phyloP scores from a whole-genome alignment of 2,797 vertebrate species.

The Cynodonichthys magdalenae region DNA sequence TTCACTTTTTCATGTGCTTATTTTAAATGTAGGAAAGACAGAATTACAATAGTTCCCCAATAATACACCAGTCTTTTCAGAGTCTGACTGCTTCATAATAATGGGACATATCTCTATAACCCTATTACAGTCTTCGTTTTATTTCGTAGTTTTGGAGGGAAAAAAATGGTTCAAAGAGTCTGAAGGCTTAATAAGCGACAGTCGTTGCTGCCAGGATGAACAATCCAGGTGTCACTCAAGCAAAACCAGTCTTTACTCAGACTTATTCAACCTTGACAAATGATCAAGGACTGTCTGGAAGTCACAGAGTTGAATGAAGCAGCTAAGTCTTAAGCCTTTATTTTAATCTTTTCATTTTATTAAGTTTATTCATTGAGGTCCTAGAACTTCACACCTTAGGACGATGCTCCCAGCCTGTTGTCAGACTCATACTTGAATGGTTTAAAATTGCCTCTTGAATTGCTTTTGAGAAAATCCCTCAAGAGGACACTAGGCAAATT shows the following conservation, averaged over 20 bases:
- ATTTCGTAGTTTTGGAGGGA: slow-evolving; percentile 45
- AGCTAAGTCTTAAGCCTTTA: slow-evolving; percentile 61
- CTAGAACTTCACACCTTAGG: slow-evolving; percentile 55
- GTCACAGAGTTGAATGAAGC: slow-evolving; percentile 69
- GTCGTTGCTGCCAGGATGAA: slow-evolving; percentile 51
- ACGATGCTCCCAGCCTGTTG: slow-evolving; percentile 37
- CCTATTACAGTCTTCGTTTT: slow-evolving; percentile 48
- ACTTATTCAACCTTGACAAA: slow-evolving; percentile 69
- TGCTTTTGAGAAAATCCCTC: slow-evolving; percentile 78
- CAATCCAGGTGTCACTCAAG: slow-evolving; percentile 71
- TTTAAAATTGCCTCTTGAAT: slow-evolving; percentile 80
- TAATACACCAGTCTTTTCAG: slow-evolving; percentile 15
- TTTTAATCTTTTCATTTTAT: slow-evolving; percentile 66
- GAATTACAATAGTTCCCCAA: slow-evolving; percentile 23
- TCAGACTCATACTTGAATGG: slow-evolving; percentile 75
- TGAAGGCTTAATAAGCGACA: slow-evolving; percentile 57
- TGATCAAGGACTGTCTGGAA: slow-evolving; percentile 68
- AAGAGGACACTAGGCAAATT: slow-evolving; percentile 66
- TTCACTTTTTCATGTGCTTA: slow-evolving; percentile 27
- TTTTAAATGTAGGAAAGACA: slow-evolving; percentile 26
- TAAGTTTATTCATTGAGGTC: slow-evolving; percentile 42
- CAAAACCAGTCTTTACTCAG: slow-evolving; percentile 54
- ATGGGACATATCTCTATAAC: slow-evolving; percentile 32
- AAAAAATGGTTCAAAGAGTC: slow-evolving; percentile 37
- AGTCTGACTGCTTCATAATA: slow-evolving; percentile 28